These are phyloP conservation scores for Rhodeus uyekii DNA, from an alignment of 2,797 vertebrate species.

Conservation along the genomic window DNA sequence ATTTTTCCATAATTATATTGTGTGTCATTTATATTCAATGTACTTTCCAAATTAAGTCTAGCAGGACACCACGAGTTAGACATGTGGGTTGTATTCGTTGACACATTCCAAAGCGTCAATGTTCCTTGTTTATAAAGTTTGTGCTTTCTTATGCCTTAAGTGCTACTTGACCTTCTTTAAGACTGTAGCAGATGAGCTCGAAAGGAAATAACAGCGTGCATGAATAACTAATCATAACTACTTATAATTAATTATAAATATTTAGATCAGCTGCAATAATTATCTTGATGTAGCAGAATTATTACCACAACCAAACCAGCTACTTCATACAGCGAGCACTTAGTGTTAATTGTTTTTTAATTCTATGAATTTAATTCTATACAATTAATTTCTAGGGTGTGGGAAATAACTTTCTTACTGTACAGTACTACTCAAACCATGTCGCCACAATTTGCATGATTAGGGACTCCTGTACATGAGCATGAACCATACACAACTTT, in stretches of 20 bases:
- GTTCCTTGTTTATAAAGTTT: background rate
- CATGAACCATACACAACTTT: too few species aligned
- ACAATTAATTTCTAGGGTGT: too few species aligned
- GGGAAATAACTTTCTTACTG: too few species aligned
- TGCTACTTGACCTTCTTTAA: too few species aligned
- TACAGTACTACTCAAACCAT: too few species aligned
- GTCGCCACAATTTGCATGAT: too few species aligned
- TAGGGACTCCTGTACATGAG: too few species aligned
- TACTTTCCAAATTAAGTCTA: constrained; percentile 20
- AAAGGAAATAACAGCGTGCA: background rate
- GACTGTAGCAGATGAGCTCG: background rate
- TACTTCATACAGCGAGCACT: background rate
- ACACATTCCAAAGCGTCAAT: background rate
- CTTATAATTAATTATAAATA: background rate
- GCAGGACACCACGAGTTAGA: background rate
- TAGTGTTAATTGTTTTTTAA: too few species aligned
- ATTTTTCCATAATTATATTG: constrained; percentile 24
- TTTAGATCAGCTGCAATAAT: background rate
- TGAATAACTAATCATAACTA: background rate
- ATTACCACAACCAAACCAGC: background rate
- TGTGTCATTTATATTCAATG: constrained; percentile 9
- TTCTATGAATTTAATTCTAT: too few species aligned
- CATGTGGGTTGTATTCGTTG: background rate
- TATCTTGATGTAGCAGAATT: background rate
- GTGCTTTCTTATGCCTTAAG: background rate